A percentile compares a stretch with the other conserved stretches of the same genome.
These are phyloP conservation scores for Nycteola revayana DNA, from an alignment of 2,888 invertebrate species.

Conservation along the genomic window DNA sequence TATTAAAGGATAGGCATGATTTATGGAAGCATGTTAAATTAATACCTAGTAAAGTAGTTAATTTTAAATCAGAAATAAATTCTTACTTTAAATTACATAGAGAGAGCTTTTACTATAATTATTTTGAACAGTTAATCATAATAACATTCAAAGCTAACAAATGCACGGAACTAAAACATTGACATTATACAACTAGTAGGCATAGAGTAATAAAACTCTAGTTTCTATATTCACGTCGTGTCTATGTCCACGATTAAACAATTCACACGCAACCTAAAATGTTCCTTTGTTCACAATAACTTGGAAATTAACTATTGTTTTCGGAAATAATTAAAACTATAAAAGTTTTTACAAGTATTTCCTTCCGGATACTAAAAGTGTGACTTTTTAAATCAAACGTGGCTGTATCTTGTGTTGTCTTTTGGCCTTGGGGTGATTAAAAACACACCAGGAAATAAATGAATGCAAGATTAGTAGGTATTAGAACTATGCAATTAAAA, in stretches of 20 bases:
- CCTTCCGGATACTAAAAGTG: constrained; percentile 28
- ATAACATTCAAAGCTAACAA: too few species aligned
- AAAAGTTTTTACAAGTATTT: constrained; percentile 18
- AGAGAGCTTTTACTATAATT: too few species aligned
- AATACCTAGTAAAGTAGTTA: too few species aligned
- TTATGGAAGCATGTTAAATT: too few species aligned
- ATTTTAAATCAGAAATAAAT: too few species aligned
- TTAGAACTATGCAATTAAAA: constrained; percentile 35
- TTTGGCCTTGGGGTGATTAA: constrained; percentile 38
- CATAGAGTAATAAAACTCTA: neutral
- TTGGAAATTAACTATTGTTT: constrained; percentile 27
- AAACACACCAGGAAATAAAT: constrained; percentile 41
- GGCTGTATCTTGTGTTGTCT: constrained; percentile 24
- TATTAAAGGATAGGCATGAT: too few species aligned
- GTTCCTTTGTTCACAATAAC: constrained; percentile 20
- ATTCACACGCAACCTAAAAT: constrained; percentile 28
- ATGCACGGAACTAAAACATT: too few species aligned
- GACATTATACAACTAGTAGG: too few species aligned
- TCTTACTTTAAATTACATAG: too few species aligned
- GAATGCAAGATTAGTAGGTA: constrained; percentile 32
- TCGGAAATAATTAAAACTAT: constrained; percentile 24
- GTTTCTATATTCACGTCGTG: constrained; percentile 6
- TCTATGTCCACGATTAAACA: constrained; percentile 15
- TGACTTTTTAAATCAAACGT: constrained; percentile 11
- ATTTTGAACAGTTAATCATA: too few species aligned